Evolutionary conservation across 2,888 invertebrate species (phyloP), one percentile per base, ranked within the genome.

Genomic region (Anticlea derivata): DNA sequence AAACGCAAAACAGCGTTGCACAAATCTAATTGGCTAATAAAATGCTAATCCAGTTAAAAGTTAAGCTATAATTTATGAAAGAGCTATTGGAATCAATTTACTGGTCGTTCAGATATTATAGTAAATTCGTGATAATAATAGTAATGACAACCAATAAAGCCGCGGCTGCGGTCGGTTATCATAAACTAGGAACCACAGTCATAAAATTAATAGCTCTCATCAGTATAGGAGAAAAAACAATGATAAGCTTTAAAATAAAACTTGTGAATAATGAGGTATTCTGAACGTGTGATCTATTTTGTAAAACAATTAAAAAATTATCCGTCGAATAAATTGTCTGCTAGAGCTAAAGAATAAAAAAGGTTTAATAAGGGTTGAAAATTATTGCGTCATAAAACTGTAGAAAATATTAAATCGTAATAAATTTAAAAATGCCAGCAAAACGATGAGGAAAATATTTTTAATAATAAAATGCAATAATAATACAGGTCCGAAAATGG

Each of bases 91-190:
- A 55, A 63, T 50, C 43, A 59, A 63, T 68, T 65, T 65, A 72
- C 64, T 39, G 58, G 47, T 61, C 60, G 57, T 70, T 62, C 58
- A 50, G 50, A 46, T 50, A 55, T 61, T 65, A 62, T 62, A 66
- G 65, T 63, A 52, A 56, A 51, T 50, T 58, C 38, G 51, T 61
- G 61, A 58, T 72, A 68, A 68, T 65, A 59, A 29, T 50, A 50
- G 67, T 74, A 77, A 75, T 72, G 74, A 73, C 73, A 73, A 67
- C 65, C 63, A 70, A 74, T 78, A 75, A 77, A 76, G 64, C 51
- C 56, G 63, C 52, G 58, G 63, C 54, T 59, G 60, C 63, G 60
- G 60, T 56, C 46, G 45, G 46, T 47, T 61, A 69, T 70, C 70
- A 68, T 75, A 74, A 75, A 68, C 62, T 4, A 54, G 60, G 52